Conservation (phyloP, 2,888 invertebrate genomes). For the Acrocyrtus sp. region DNA sequence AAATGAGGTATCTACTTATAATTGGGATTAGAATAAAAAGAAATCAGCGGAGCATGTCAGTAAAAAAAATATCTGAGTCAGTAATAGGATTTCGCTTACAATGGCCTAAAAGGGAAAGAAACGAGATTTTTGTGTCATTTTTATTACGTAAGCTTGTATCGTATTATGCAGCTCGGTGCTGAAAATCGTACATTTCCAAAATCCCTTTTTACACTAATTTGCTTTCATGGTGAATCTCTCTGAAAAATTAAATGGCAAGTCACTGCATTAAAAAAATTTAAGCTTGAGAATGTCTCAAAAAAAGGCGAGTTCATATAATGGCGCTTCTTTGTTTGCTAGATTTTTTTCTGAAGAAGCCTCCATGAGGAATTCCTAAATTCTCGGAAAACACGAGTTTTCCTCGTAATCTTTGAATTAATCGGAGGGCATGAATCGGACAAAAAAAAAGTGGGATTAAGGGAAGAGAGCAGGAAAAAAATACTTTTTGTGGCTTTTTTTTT, state of each 20-base stretch:
- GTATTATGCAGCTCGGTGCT: too few relatives aligned
- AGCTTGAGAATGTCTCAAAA: background rate
- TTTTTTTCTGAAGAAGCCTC: slow-evolving; percentile 5
- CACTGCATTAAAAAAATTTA: background rate
- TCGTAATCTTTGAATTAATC: slow-evolving; percentile 28
- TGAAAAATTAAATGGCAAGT: slow-evolving; percentile 14
- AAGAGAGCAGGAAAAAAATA: background rate
- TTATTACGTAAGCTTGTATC: too few relatives aligned
- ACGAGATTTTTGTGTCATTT: slow-evolving; percentile 25
- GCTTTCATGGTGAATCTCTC: background rate
- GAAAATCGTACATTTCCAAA: slow-evolving; percentile 2
- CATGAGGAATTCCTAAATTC: slow-evolving; percentile 38
- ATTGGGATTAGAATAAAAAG: slow-evolving; percentile 9
- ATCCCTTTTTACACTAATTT: background rate
- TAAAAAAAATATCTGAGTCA: slow-evolving; percentile 7
- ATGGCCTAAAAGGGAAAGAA: slow-evolving; percentile 8
- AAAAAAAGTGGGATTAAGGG: slow-evolving; percentile 1
- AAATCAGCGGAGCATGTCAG: slow-evolving; percentile 18
- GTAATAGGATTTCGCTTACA: too few relatives aligned
- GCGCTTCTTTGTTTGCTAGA: slow-evolving; percentile 7
- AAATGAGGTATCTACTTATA: background rate
- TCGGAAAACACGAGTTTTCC: slow-evolving; percentile 49
- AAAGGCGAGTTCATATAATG: background rate
- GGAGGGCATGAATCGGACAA: background rate
- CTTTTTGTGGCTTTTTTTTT: background rate